A percentile compares a stretch with the other conserved stretches of the same genome.
These are phyloP conservation scores for Pyrgilauda ruficollis DNA, from an alignment of 2,113 vertebrate genomes.

Conservation along the genomic window DNA sequence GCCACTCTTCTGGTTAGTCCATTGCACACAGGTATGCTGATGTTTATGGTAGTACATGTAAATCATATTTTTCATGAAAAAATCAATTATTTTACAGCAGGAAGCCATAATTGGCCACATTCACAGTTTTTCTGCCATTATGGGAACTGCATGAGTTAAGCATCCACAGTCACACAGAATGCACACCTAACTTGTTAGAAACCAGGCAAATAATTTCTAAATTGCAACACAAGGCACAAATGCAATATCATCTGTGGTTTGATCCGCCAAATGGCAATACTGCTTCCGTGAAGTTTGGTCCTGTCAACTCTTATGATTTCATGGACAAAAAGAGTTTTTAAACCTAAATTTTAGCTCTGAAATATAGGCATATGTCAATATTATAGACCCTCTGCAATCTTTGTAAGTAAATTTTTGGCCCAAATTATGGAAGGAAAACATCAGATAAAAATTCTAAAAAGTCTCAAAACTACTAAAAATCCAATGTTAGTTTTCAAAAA, in stretches of 20 bases:
- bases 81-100: not conserved
- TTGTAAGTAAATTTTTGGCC: not conserved
- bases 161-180: not conserved
- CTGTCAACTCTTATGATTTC: not conserved
- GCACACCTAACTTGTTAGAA: not conserved
- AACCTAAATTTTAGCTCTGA: not conserved
- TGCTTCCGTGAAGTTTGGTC: not conserved
- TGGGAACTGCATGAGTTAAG: not conserved
- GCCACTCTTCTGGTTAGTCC: not conserved
- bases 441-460: not conserved
- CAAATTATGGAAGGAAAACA: not conserved
- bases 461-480: not conserved
- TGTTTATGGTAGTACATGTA: not conserved
- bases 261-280: not conserved
- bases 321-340: not conserved
- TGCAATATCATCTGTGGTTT: not conserved
- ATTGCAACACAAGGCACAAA: not conserved
- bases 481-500: not conserved
- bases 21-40: not conserved
- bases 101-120: fast-evolving
- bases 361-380: not conserved
- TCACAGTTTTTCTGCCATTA: not conserved
- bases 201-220: not conserved
- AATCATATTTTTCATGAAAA: not conserved
- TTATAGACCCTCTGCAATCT: not conserved